Conservation (phyloP, 2,797 vertebrate genomes). For the Sphenodon punctatus region DNA sequence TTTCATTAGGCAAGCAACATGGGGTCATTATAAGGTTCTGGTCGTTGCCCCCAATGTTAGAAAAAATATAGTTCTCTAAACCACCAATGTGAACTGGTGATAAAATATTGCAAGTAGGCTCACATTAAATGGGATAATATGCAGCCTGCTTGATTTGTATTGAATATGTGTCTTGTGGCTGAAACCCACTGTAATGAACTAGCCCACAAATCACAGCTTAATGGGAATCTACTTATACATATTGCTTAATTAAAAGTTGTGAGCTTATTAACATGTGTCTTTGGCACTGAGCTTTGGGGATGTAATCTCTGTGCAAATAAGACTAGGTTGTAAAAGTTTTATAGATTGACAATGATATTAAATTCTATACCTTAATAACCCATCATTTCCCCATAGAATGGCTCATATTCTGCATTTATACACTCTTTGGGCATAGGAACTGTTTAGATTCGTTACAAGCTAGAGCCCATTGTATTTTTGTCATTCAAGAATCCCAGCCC, state of each 20-base stretch:
- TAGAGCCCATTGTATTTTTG: neutral
- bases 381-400: constrained; percentile 87
- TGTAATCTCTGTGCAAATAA: constrained; percentile 87
- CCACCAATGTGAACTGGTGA: constrained; percentile 83
- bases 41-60: constrained; percentile 75
- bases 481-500: neutral
- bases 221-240: constrained; percentile 99
- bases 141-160: constrained; percentile 95
- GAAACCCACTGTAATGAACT: constrained; percentile 94
- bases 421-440: constrained; percentile 10
- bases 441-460: constrained; percentile 31
- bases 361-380: constrained; percentile 91
- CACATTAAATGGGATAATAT: constrained; percentile 93
- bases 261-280: constrained; percentile 99
- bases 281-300: constrained; percentile 85
- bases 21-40: constrained; percentile 78
- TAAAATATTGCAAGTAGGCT: constrained; percentile 91
- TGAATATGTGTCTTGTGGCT: constrained; percentile 95
- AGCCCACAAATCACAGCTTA: constrained; percentile 98
- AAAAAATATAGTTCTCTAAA: constrained; percentile 83
- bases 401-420: constrained; percentile 78
- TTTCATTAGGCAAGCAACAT: constrained; percentile 79
- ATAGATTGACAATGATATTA: constrained; percentile 95
- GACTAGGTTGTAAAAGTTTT: constrained; percentile 96
- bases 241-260: constrained; percentile 99